A percentile compares a stretch with the other conserved stretches of the same genome.
Evolutionary conservation across 2,888 invertebrate genomes (phyloP).

Genomic region (Trissolcus japonicus): DNA sequence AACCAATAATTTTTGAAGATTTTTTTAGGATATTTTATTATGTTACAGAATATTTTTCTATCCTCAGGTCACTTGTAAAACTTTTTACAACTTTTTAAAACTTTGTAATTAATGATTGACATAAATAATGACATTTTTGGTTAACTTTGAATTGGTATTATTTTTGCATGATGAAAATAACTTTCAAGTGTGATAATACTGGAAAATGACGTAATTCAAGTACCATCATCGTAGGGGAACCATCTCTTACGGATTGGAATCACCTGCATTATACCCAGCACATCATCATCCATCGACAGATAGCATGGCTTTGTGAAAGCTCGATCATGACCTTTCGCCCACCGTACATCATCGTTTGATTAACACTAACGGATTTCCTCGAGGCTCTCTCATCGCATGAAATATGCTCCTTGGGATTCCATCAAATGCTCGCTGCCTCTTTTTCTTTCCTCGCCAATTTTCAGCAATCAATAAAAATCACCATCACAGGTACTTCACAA

Average conservation of each 20-base stretch:
- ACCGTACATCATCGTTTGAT: constrained; percentile 62
- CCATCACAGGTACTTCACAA: constrained; percentile 16
- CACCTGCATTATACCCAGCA: constrained; percentile 26
- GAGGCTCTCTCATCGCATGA: constrained; percentile 20
- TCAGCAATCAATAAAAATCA: neutral
- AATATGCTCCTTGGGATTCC: constrained; percentile 31
- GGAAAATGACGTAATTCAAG: constrained; percentile 37
- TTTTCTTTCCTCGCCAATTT: constrained; percentile 12
- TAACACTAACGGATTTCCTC: constrained; percentile 46
- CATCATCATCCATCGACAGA: constrained; percentile 45
- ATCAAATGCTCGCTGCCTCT: constrained; percentile 24
- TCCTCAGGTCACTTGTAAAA: too few species aligned
- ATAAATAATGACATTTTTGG: neutral
- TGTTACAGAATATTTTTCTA: too few species aligned
- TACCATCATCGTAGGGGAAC: constrained; percentile 6
- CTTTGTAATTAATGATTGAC: constrained; percentile 28
- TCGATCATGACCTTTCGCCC: constrained; percentile 67
- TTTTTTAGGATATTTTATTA: too few species aligned
- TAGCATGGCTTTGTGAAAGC: constrained; percentile 50
- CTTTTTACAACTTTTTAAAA: neutral
- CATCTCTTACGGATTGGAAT: neutral
- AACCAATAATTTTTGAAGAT: too few species aligned
- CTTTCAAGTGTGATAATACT: constrained; percentile 1
- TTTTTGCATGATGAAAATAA: neutral
- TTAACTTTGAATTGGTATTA: neutral